Evolutionary conservation across 2,113 vertebrate genomes (phyloP), one percentile per base, ranked within the genome.

Genomic region (Lophura nycthemera): DNA sequence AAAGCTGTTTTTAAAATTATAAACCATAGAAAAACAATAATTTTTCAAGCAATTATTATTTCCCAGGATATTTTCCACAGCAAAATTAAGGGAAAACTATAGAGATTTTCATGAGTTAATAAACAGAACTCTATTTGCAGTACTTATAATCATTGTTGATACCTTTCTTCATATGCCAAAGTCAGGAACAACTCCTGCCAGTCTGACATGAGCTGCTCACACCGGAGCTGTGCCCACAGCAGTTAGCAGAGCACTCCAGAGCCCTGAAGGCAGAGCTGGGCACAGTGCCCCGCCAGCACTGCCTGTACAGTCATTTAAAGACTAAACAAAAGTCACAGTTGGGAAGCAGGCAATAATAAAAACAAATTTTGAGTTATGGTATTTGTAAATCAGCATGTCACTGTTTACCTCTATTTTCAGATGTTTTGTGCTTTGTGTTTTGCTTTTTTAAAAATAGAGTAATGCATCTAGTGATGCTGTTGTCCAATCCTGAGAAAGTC

Each of bases 61-160:
- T 92, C 38, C 52, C 52, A 56, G 19, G 10, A 24, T 25, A 61
- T 40, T 72, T 50, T 52, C 40, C 47, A 64, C 6, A 92, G 52
- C 15, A 89, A 84, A 82, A 84, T 75, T 64, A 76, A 83, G 25
- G 52, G 36, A 83, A 87, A 25, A 47, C 59, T 69, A 18, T 0
- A 88, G 16, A 84, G 12, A n/a, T 36, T 87, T 91, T 87, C 24
- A 50, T 1, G 29, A 85, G 8, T 57, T 67, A 43, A 60, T 3
- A 78, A 61, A 50, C 63, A 89, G 43, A 82, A 80, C 24, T 92
- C 40, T 45, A 1, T 80, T 86, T 94, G 59, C 81, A 93, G 79
- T 97, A 99, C 99, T 54, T 54, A 54, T 13, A 50, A 24, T 54
- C 52, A 16, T 54, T 22, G 52, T 29, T 54, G 27, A 54, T 29